phyloP scores from a whole-genome alignment of 2,888 invertebrate genomes.

The Oxycera nigricornis region DNA sequence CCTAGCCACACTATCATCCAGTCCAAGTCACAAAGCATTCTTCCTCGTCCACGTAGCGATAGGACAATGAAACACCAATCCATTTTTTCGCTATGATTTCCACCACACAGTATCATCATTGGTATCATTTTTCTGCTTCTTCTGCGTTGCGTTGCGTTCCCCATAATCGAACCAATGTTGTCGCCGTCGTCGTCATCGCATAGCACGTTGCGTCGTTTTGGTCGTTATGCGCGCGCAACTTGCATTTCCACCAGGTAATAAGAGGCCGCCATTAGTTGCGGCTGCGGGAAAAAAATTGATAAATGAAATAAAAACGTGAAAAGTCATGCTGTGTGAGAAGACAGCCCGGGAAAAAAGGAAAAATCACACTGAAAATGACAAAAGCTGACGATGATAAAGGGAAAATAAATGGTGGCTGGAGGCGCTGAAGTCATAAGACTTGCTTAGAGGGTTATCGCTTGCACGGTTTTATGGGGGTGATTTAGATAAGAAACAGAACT shows the following conservation, averaged over 20 bases:
- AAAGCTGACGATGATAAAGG: conserved; percentile 11
- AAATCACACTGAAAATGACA: conserved; percentile 9
- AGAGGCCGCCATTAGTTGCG: too few relatives aligned
- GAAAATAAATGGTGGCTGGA: conserved; percentile 5
- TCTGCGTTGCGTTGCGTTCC: not conserved
- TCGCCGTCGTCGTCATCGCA: too few relatives aligned
- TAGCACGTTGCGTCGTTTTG: too few relatives aligned
- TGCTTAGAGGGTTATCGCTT: not conserved
- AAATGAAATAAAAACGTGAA: conserved; percentile 36
- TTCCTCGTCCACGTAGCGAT: conserved; percentile 40
- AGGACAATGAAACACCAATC: conserved; percentile 45
- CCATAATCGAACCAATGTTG: conserved; percentile 11
- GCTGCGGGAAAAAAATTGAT: conserved; percentile 20
- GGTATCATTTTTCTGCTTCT: conserved; percentile 4
- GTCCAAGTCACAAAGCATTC: conserved; percentile 22
- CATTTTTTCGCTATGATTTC: conserved; percentile 36
- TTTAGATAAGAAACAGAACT: not conserved
- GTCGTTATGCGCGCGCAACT: too few relatives aligned
- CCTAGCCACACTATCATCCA: too few relatives aligned
- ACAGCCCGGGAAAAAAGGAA: not conserved
- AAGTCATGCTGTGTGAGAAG: conserved; percentile 8
- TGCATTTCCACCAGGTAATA: too few relatives aligned
- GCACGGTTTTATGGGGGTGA: too few relatives aligned
- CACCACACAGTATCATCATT: conserved; percentile 3
- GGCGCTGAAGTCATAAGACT: not conserved